phyloP scores from a whole-genome alignment of 2,888 invertebrate genomes.

The Cistogaster globosa region DNA sequence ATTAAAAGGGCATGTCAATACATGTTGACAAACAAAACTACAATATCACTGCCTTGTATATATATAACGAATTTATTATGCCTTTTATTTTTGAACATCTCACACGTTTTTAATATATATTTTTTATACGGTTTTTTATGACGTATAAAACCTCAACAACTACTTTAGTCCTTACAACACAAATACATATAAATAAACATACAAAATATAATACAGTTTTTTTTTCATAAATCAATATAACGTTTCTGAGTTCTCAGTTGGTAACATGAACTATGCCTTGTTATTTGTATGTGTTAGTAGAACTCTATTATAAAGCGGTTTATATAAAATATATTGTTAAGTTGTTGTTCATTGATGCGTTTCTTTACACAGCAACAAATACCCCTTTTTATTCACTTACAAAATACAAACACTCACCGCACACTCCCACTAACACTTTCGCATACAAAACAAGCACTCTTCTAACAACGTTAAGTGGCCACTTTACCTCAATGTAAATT shows the following conservation, averaged over 20 bases:
- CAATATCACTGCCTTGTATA: conserved; percentile 61
- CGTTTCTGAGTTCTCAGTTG: conserved; percentile 1
- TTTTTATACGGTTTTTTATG: neutral
- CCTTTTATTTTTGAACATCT: conserved; percentile 18
- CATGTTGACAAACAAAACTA: conserved; percentile 31
- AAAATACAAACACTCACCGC: neutral
- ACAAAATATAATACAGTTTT: no score
- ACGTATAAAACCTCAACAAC: conserved; percentile 19
- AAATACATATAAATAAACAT: neutral
- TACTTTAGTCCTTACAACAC: conserved; percentile 10
- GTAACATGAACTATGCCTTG: neutral
- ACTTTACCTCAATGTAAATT: conserved; percentile 51
- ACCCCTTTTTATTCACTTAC: neutral
- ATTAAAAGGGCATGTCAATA: conserved; percentile 67
- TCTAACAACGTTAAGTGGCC: conserved; percentile 43
- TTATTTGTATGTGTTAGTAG: neutral
- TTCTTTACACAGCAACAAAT: conserved; percentile 48
- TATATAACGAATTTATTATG: conserved; percentile 57
- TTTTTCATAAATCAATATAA: neutral
- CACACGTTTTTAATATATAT: conserved; percentile 1
- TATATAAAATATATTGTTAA: conserved; percentile 60
- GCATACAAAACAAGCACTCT: conserved; percentile 34
- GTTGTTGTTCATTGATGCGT: conserved; percentile 68
- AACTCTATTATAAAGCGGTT: conserved; percentile 26
- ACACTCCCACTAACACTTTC: neutral